Conservation (phyloP, 23 tunicate genomes). For the Oikopleura vanhoeffeni region DNA sequence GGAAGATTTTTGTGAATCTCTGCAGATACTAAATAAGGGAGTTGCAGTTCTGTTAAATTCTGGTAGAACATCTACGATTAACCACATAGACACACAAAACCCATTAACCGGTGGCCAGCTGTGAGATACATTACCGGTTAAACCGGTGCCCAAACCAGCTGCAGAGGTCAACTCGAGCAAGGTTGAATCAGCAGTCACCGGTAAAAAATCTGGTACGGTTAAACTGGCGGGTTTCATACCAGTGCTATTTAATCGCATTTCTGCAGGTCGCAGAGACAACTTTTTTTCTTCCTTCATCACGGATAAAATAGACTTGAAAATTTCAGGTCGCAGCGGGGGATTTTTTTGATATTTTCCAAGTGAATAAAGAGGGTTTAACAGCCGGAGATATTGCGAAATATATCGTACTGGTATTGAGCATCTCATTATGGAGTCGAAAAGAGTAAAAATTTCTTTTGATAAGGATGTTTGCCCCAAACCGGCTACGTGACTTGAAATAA, state of each 20-base stretch:
- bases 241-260: not conserved
- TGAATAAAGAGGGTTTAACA: not conserved
- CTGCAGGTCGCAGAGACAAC: not conserved
- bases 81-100: not conserved
- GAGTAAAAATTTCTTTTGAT: not conserved
- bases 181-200: not conserved
- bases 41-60: not conserved
- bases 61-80: not conserved
- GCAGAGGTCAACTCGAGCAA: not conserved
- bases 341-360: not conserved
- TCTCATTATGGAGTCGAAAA: not conserved
- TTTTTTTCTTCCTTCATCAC: not conserved
- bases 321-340: not conserved
- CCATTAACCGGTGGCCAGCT: not conserved
- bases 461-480: not conserved
- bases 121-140: not conserved
- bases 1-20: not conserved
- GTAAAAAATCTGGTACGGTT: not conserved
- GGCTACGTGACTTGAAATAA: not conserved
- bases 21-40: not conserved
- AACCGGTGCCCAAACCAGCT: not conserved
- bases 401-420: not conserved
- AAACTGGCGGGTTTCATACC: not conserved
- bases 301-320: not conserved
- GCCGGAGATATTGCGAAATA: not conserved